Conservation (phyloP, 2,113 vertebrate species). For the Pan troglodytes region DNA sequence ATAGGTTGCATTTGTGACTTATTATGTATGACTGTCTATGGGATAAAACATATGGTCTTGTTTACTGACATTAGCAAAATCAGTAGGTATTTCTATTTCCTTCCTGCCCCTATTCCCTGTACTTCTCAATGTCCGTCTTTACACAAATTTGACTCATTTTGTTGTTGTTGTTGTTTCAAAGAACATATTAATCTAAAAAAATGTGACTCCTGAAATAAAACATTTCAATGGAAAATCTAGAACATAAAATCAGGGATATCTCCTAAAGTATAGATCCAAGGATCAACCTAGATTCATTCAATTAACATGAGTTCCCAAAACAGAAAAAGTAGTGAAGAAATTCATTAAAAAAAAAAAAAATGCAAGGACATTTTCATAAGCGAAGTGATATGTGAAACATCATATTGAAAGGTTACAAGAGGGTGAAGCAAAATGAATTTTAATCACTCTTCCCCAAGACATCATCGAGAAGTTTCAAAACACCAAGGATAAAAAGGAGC, state of each 20-base stretch:
- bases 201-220: not conserved
- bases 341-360: not conserved
- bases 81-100: constrained; percentile 63
- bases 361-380: not conserved
- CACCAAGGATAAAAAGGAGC: not conserved
- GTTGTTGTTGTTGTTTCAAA: constrained; percentile 79
- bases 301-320: not conserved
- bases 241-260: not conserved
- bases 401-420: not conserved
- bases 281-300: not conserved
- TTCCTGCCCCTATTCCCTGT: constrained; percentile 46
- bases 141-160: constrained; percentile 71
- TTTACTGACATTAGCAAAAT: constrained; percentile 73
- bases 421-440: not conserved
- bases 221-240: not conserved
- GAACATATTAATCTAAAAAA: constrained; percentile 40
- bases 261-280: not conserved
- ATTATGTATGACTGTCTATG: constrained; percentile 48
- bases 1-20: constrained; percentile 73
- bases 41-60: constrained; percentile 59
- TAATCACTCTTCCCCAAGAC: not conserved
- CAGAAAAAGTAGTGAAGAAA: not conserved
- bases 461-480: not conserved
- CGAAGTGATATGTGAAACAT: not conserved
- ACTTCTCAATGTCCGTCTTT: constrained; percentile 80